A percentile compares a stretch with the other conserved stretches of the same genome.
phyloP scores from a whole-genome alignment of 2,113 vertebrate genomes.

The Archilochus colubris region DNA sequence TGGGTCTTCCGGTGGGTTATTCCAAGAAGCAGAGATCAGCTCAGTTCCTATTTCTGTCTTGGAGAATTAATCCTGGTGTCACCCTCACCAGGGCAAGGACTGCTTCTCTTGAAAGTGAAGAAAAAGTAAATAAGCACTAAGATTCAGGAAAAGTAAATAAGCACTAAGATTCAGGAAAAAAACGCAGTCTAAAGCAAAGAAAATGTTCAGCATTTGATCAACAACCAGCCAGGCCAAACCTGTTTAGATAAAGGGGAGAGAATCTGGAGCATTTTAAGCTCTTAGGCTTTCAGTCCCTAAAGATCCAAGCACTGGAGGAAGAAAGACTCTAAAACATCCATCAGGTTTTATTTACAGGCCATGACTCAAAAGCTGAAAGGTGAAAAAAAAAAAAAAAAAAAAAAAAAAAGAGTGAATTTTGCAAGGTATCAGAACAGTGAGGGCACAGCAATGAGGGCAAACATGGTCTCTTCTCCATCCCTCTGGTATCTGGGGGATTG shows the following conservation, averaged over 20 bases:
- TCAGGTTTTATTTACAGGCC: background rate
- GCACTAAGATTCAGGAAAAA: background rate
- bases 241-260: background rate
- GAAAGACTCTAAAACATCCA: background rate
- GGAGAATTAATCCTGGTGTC: background rate
- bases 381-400: background rate
- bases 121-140: background rate
- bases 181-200: background rate
- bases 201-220: background rate
- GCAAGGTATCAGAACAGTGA: background rate
- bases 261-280: background rate
- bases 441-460: background rate
- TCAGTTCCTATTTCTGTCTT: background rate
- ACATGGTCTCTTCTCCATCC: rapidly evolving
- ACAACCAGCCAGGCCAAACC: background rate
- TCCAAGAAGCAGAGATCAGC: background rate
- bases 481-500: background rate
- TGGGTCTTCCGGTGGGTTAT: background rate
- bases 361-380: background rate
- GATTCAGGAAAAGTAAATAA: background rate
- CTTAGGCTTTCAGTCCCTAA: background rate
- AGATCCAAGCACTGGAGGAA: background rate
- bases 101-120: background rate
- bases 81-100: background rate
- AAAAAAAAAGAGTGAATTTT: background rate